Evolutionary conservation across 2,888 invertebrate species (phyloP).

Genomic region (Teleiodes luculella): DNA sequence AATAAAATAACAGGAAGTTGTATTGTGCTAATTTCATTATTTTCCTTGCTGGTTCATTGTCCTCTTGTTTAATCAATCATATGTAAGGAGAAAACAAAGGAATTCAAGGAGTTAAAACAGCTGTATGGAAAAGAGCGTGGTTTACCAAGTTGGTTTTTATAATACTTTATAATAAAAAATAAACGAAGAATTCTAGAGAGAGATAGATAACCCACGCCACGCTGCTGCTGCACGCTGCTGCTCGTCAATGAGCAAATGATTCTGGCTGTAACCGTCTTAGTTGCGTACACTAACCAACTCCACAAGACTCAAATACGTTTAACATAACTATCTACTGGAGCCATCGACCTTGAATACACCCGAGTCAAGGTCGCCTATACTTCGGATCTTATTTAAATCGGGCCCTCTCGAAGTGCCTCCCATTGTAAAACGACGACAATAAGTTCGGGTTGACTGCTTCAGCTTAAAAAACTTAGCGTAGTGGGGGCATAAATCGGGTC

Average conservation of each 20-base stretch:
- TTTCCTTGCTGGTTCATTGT: neutral
- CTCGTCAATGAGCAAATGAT: neutral
- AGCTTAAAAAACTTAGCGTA: conserved; percentile 44
- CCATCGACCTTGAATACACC: conserved; percentile 66
- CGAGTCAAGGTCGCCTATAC: conserved; percentile 61
- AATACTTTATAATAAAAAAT: too few species aligned
- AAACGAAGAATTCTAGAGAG: neutral
- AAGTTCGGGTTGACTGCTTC: conserved; percentile 60
- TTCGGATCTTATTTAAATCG: conserved; percentile 42
- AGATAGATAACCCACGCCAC: neutral
- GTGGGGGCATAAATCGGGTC: conserved; percentile 57
- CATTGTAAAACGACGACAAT: conserved; percentile 60
- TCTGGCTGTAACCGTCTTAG: neutral
- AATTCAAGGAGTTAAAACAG: neutral
- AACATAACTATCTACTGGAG: conserved; percentile 27
- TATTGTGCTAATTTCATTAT: neutral
- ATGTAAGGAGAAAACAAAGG: neutral
- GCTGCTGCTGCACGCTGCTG: too few species aligned
- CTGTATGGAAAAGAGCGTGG: neutral
- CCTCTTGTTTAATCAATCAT: neutral
- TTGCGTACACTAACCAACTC: conserved; percentile 23
- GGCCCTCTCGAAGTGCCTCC: conserved; percentile 48
- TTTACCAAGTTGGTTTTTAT: neutral
- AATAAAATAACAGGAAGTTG: too few species aligned
- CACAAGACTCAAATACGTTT: conserved; percentile 4